Conservation (phyloP, 2,113 vertebrate species). For the Illadopsis cleaveri region DNA sequence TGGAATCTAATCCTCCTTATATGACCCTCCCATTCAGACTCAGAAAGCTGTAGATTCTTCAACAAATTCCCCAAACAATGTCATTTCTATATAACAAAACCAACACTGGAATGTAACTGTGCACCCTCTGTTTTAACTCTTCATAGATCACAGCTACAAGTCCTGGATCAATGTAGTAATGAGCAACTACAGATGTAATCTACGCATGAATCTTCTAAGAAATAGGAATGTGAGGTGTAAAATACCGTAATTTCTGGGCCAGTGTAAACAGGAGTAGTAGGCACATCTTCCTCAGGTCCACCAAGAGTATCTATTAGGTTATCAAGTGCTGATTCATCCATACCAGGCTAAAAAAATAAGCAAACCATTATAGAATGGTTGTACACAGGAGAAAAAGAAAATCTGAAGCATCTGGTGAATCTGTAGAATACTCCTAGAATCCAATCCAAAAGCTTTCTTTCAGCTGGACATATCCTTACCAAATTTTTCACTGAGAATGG, state of each 20-base stretch:
- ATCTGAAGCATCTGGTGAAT: background rate
- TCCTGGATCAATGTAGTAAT: background rate
- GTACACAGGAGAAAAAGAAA: background rate
- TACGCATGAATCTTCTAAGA: background rate
- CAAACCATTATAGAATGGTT: background rate
- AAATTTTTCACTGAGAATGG: background rate
- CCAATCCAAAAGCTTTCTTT: background rate
- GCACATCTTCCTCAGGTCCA: slow-evolving; percentile 50
- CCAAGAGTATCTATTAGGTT: slow-evolving; percentile 73
- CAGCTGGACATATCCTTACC: background rate
- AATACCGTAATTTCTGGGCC: slow-evolving; percentile 72
- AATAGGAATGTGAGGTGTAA: background rate
- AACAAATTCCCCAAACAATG: background rate
- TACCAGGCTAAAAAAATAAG: slow-evolving; percentile 63
- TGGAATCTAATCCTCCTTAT: background rate
- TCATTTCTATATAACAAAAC: background rate
- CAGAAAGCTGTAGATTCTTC: background rate
- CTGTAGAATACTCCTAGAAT: background rate
- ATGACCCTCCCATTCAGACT: background rate
- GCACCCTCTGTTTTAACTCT: background rate
- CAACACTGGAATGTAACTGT: background rate
- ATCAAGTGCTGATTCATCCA: slow-evolving; percentile 72
- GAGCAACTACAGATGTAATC: background rate
- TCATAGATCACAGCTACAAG: background rate
- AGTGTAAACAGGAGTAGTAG: slow-evolving; percentile 59